Conservation (phyloP, 2,888 invertebrate genomes). For the Hymenopus coronatus region DNA sequence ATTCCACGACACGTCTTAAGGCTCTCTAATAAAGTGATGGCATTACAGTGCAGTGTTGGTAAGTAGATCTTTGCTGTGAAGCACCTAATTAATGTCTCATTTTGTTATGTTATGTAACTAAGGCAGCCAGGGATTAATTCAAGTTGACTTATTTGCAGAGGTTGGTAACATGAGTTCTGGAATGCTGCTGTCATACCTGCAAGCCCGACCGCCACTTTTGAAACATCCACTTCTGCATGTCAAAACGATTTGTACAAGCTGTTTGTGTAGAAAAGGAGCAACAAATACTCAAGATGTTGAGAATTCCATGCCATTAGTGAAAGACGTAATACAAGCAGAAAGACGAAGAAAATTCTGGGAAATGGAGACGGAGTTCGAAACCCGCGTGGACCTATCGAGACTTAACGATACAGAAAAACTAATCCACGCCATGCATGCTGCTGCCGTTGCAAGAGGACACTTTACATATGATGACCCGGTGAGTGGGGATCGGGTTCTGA, state of each 20-base stretch:
- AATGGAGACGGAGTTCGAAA: slow-evolving; percentile 34
- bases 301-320: not conserved
- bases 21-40: too few species aligned
- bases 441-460: slow-evolving; percentile 38
- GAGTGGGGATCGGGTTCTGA: slow-evolving; percentile 37
- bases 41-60: too few species aligned
- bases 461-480: slow-evolving; percentile 42
- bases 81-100: not conserved
- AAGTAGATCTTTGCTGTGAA: too few species aligned
- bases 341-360: slow-evolving; percentile 35
- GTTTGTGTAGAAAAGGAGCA: not conserved
- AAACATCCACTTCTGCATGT: not conserved
- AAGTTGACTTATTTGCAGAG: not conserved
- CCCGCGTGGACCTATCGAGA: slow-evolving; percentile 28
- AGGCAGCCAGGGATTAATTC: not conserved
- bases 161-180: not conserved
- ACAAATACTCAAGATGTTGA: not conserved
- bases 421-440: slow-evolving; percentile 37
- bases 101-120: not conserved
- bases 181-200: not conserved
- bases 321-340: slow-evolving; percentile 8
- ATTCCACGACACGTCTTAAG: too few species aligned
- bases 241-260: not conserved
- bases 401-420: slow-evolving; percentile 34
- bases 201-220: not conserved